A percentile compares a stretch with the other conserved stretches of the same genome.
Conservation (phyloP, 2,113 vertebrate species). For the Myotis davidii region DNA sequence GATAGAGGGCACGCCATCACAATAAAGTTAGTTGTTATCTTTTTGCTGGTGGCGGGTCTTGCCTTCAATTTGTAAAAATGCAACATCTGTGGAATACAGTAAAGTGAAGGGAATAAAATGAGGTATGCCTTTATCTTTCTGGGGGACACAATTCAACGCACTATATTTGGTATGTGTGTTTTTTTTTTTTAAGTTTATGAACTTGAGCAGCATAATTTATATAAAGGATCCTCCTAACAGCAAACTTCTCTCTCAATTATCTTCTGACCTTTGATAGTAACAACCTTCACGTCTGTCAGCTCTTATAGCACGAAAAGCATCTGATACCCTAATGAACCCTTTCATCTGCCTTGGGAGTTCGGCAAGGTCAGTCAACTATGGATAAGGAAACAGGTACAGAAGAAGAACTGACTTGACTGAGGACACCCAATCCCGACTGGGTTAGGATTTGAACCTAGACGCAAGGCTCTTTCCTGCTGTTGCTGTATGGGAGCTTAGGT, state of each 20-base stretch:
- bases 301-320: neutral
- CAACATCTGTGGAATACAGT: neutral
- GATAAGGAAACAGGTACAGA: neutral
- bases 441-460: neutral
- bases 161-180: neutral
- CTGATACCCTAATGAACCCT: neutral
- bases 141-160: neutral
- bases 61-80: neutral
- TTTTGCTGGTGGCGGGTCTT: neutral
- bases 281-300: neutral
- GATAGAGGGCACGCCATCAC: neutral
- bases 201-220: neutral
- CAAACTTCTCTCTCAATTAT: neutral
- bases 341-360: neutral
- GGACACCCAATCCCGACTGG: neutral
- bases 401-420: neutral
- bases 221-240: neutral
- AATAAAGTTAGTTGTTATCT: neutral
- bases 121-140: neutral
- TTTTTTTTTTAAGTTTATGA: neutral
- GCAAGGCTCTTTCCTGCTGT: neutral
- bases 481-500: neutral
- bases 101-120: neutral
- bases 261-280: constrained; percentile 29
- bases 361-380: neutral